Base-by-base conservation (phyloP, 2,113 vertebrate genomes). In the Oryzias melastigma region DNA sequence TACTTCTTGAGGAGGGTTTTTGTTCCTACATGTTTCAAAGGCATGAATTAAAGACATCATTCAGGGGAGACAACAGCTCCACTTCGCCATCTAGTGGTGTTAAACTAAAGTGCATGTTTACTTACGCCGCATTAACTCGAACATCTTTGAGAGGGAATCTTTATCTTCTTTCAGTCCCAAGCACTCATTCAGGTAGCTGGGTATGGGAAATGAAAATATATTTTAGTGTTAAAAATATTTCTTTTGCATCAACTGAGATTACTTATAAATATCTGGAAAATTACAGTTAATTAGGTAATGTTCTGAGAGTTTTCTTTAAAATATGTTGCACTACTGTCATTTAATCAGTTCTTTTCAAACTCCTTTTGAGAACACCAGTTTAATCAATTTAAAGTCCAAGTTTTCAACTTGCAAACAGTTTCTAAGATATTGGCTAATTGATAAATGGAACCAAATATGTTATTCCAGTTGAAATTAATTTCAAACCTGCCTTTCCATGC, bases 71-170 rank as follows among this genome's bases (percentile, higher is more conserved):
- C 25, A 18, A 18, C 1, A 35, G 65, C 62, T 68, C 51, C 55
- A 27, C 29, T 17, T 29, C 52, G 3, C 82, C 84, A 79, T 45
- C 84, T 49, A 56, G 82, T 84, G 89, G 73, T 16, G 7, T 12
- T 19, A 63, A 24, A 19, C 0, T 5, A 27, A 17, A 78, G 45
- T 54, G 74, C 65, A 53, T 1, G 27, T 19, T 69, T 17, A 88
- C 97, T 93, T 92, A 98, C 97, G 87, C 91, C 94, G 95, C 95
- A 98, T 95, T 12, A 84, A 83, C 22, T 98, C 96, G 4, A 94
- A 89, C 82, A 96, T 85, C 68, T 92, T 94, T 7, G 89, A 87
- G 45, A 96, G 86, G 1, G 81, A 85, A 57, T 89, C 80, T 81
- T 84, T 93, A 35, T 94, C 85, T 5, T 93, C 94, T 83, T 93